Base-by-base conservation (phyloP, 1,140 invertebrate genomes). In the Drosophila murphyi region DNA sequence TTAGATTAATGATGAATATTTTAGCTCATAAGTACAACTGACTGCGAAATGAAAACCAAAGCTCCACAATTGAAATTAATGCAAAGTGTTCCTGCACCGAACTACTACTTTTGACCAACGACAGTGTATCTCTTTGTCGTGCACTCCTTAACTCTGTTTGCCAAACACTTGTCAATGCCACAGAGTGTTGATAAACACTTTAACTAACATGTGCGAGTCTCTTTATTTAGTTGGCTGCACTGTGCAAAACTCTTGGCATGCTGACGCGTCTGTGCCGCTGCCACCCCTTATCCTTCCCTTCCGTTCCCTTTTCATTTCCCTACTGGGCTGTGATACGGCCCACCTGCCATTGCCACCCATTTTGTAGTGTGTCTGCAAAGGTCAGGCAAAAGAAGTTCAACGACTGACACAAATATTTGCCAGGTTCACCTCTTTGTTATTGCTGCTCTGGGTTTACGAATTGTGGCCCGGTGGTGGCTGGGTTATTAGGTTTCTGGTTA, bases 331-430 rank as follows among this genome's bases (percentile, higher is more conserved):
- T 4, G 34, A 5, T 5, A 54, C 52, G 0, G 52, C 5, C 0
- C 20, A 10, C 28, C 35, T 31, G 6, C 35, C 5, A 7, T 39
- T 20, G 4, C 4, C 51, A 12, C 34, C 32, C 34, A 20, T 37
- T 12, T 41, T 57, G 5, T 57, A n/a, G 39, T 20, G 55, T 41
- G 56, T 31, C 72, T 75, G 54, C 59, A 60, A 59, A 72, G 80
- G 81, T 72, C 81, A 81, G 57, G 65, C 65, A 72, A 57, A 61
- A 72, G 59, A 80, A 82, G 83, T 82, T 83, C 83, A 88, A 80
- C 83, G 80, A 87, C 76, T 87, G 83, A 68, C 83, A 88, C 76
- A 72, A 87, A 82, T 87, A 88, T 80, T 76, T 79, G 65, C 54
- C 72, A 59, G 47, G 52, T 65, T 77, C 72, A 73, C 63, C 76